These are phyloP conservation scores for Cryptus armator DNA, from an alignment of 2,888 invertebrate genomes.

Conservation along the genomic window DNA sequence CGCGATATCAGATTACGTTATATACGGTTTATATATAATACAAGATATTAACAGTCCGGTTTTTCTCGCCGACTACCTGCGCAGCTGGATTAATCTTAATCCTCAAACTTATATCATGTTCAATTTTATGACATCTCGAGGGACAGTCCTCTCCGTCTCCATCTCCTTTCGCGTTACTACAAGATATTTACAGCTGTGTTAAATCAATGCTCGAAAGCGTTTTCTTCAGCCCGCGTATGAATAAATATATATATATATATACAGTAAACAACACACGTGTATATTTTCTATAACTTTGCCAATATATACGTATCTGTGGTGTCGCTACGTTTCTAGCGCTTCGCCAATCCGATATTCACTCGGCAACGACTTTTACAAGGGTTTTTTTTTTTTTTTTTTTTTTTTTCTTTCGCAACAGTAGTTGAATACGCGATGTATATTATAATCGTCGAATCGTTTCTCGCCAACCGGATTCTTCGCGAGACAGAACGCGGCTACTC, in stretches of 20 bases:
- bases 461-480: slow-evolving; percentile 53
- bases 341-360: slow-evolving; percentile 22
- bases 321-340: slow-evolving; percentile 54
- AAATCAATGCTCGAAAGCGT: slow-evolving; percentile 65
- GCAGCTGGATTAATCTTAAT: slow-evolving; percentile 64
- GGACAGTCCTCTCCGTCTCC: slow-evolving; percentile 11
- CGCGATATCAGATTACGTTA: slow-evolving; percentile 55
- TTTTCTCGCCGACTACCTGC: slow-evolving; percentile 52
- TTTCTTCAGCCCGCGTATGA: slow-evolving; percentile 49
- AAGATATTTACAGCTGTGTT: slow-evolving; percentile 67
- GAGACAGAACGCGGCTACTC: slow-evolving; percentile 9
- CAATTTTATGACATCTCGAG: slow-evolving; percentile 66
- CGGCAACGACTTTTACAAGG: slow-evolving; percentile 24
- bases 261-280: not conserved
- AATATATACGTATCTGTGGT: slow-evolving; percentile 29
- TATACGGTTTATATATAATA: slow-evolving; percentile 8
- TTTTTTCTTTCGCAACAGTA: slow-evolving; percentile 31
- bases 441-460: slow-evolving; percentile 58
- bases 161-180: slow-evolving; percentile 41
- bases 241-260: not conserved
- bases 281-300: not conserved
- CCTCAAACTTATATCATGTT: slow-evolving; percentile 68
- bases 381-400: too few relatives aligned
- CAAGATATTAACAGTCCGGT: slow-evolving; percentile 28
- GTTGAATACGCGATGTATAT: not conserved